Evolutionary conservation across 2,888 invertebrate species (phyloP), one percentile per base, ranked within the genome.

Genomic region (Pyralis farinalis): DNA sequence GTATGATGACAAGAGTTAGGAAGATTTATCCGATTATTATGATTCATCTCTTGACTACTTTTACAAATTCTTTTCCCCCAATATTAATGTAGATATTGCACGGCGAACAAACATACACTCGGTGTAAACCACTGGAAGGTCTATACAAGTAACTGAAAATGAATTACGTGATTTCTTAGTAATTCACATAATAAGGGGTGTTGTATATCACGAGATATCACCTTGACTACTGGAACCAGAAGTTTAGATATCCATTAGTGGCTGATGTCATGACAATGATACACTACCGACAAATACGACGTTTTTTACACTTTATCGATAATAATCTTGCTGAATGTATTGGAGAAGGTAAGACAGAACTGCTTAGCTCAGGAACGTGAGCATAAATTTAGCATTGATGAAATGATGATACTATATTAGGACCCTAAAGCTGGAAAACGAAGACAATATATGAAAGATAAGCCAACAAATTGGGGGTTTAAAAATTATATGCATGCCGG

Each of bases 331-430:
- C 34, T 31, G 7, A 31, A 31, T 10, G 0, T 37, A 6, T 1
- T 34, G 3, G 21, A 40, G 9, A 10, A 28, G 7, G n/a, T 34
- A 28, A 7, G 32, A 12, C 10, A 35, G 16, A 29, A 16, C 21
- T 34, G 39, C 8, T 27, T 16, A 0, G 12, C 27, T 9, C 33
- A 46, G 35, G 49, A 55, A 34, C 37, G 47, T 4, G 67, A 64
- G 43, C 50, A n/a, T 0, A 43, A 31, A 16, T 66, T 44, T 39
- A 53, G 57, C 20, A 56, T 74, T 1, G 66, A 71, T 29, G 69
- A 75, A 42, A 66, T 65, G 63, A 70, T 70, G 58, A 53, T 72
- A 3, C 47, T 63, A 0, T 72, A 71, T 29, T 71, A 74, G 53
- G 69, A 66, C 0, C 53, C 29, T 1, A 70, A 58, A 46, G 67